A percentile compares a stretch with the other conserved stretches of the same genome.
phyloP scores from a whole-genome alignment of 2,888 invertebrate species.

The Xylota segnis region DNA sequence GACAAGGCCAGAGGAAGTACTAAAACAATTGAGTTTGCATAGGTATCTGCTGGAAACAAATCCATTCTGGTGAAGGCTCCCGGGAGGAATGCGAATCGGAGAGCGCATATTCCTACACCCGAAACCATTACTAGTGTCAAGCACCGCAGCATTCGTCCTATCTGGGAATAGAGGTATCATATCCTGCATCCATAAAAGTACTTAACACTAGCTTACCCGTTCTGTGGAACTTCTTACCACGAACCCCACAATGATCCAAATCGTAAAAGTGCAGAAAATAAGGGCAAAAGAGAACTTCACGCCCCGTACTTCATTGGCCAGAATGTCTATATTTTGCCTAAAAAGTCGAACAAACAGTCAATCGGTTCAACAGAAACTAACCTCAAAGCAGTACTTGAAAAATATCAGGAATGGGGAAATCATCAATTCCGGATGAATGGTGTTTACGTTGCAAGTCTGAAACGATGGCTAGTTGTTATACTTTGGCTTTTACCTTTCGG shows the following conservation, averaged over 20 bases:
- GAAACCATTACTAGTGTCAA: slow-evolving; percentile 79
- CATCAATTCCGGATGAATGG: no score
- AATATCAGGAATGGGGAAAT: slow-evolving; percentile 46
- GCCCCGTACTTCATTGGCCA: background rate
- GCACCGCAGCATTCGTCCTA: slow-evolving; percentile 81
- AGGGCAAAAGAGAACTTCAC: slow-evolving; percentile 65
- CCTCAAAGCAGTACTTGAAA: slow-evolving; percentile 21
- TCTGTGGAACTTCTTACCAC: slow-evolving; percentile 17
- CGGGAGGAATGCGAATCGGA: slow-evolving; percentile 53
- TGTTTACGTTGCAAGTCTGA: slow-evolving; percentile 11
- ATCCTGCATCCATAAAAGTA: background rate
- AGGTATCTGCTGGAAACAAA: background rate
- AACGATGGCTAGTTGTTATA: no score
- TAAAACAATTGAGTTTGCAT: background rate
- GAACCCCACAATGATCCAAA: slow-evolving; percentile 38
- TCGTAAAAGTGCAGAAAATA: slow-evolving; percentile 39
- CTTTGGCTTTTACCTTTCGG: no score
- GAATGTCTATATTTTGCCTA: slow-evolving; percentile 24
- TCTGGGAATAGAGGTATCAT: slow-evolving; percentile 74
- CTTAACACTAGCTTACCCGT: background rate
- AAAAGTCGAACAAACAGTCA: background rate
- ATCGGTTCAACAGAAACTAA: background rate
- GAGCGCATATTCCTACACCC: slow-evolving; percentile 74
- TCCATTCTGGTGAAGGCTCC: background rate
- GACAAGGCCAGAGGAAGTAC: background rate